These are phyloP conservation scores for Andrena bicolor DNA, from an alignment of 2,888 invertebrate species.

Conservation along the genomic window DNA sequence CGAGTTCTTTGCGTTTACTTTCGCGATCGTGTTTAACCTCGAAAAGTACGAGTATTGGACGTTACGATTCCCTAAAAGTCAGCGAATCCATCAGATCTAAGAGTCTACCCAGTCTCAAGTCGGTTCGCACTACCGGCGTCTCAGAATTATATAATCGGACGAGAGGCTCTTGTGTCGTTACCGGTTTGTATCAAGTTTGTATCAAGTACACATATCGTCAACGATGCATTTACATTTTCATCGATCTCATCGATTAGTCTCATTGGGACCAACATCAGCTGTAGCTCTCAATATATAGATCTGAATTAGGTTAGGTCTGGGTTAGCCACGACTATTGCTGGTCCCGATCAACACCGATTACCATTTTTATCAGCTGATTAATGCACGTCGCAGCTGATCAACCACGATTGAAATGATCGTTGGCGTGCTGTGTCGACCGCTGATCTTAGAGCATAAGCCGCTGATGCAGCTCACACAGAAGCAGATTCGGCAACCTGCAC, in stretches of 20 bases:
- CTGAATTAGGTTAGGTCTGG: neutral
- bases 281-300: neutral
- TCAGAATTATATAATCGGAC: no score
- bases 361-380: neutral
- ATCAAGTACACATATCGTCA: neutral
- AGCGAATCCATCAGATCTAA: no score
- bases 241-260: neutral
- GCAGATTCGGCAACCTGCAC: no score
- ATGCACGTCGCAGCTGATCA: conserved; percentile 8
- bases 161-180: no score
- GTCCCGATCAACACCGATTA: conserved; percentile 11
- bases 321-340: neutral
- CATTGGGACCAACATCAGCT: neutral
- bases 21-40: conserved; percentile 14
- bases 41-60: neutral
- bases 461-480: no score
- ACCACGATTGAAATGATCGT: conserved; percentile 1
- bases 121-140: no score
- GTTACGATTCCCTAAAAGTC: neutral
- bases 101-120: no score
- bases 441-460: no score
- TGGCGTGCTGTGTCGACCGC: neutral
- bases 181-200: no score
- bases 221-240: neutral
- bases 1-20: neutral